Conservation (phyloP, 2,113 vertebrate genomes). For the Pelusios castaneus region DNA sequence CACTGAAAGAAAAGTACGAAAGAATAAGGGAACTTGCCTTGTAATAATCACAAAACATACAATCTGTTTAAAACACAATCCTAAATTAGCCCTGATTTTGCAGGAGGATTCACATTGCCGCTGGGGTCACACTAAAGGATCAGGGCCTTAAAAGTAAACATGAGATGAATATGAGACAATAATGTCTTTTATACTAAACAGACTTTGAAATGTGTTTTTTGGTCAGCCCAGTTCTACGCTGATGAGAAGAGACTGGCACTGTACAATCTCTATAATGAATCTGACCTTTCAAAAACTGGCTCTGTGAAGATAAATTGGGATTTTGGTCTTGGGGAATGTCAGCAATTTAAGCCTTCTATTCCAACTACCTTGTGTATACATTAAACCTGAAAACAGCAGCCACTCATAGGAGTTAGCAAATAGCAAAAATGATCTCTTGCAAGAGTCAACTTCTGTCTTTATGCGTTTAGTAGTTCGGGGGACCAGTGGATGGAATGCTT, state of each 20-base stretch:
- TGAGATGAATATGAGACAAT: neutral
- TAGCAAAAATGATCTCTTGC: no score
- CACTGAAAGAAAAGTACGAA: constrained; percentile 57
- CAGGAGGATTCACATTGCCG: neutral
- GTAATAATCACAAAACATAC: neutral
- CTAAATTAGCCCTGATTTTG: neutral
- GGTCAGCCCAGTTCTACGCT: neutral
- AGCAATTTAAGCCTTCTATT: neutral
- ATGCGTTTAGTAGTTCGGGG: neutral
- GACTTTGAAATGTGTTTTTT: neutral
- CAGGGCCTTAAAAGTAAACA: neutral
- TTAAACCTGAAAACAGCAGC: no score
- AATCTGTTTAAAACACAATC: neutral
- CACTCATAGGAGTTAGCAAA: no score
- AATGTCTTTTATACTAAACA: neutral
- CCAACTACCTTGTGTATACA: neutral
- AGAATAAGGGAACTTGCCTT: neutral
- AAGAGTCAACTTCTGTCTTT: neutral
- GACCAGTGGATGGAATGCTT: neutral
- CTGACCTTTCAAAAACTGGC: neutral
- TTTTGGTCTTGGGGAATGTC: neutral
- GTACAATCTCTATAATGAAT: neutral
- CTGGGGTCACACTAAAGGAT: neutral
- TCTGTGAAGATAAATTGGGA: neutral
- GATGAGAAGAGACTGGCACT: neutral